A percentile compares a stretch with the other conserved stretches of the same genome.
These are phyloP conservation scores for Orthonyx spaldingii DNA, from an alignment of 2,113 vertebrate genomes.

Conservation along the genomic window DNA sequence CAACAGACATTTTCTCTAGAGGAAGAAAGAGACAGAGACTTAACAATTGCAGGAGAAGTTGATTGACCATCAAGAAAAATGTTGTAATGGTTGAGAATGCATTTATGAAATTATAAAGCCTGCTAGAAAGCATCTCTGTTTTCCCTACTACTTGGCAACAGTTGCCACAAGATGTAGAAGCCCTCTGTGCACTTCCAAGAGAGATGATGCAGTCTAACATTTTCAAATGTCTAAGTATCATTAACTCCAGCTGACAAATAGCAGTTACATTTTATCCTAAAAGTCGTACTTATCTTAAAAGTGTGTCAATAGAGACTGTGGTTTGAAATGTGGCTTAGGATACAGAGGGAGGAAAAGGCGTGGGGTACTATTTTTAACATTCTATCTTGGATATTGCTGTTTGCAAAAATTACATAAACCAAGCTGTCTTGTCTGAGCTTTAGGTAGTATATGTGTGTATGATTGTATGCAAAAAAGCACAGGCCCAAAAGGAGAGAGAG, in stretches of 20 bases:
- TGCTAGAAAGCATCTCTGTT: neutral
- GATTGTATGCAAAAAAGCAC: neutral
- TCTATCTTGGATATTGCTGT: neutral
- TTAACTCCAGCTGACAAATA: neutral
- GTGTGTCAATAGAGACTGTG: neutral
- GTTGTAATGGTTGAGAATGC: neutral
- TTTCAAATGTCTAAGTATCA: neutral
- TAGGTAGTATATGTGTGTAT: neutral
- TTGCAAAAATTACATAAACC: neutral
- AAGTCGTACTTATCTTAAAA: neutral
- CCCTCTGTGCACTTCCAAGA: neutral
- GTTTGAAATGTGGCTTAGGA: neutral
- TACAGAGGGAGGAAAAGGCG: neutral
- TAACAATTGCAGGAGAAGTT: neutral
- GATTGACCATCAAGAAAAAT: neutral
- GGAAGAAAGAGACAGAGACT: neutral
- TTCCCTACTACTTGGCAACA: neutral
- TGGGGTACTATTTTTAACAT: neutral
- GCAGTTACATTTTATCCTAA: neutral
- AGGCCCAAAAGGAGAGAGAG: neutral
- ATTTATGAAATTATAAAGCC: neutral
- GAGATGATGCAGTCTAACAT: neutral
- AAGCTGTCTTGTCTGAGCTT: neutral
- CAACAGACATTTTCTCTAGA: neutral
- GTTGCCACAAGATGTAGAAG: neutral